phyloP scores from a whole-genome alignment of 2,888 invertebrate genomes.

The Nemotelus nigrinus region DNA sequence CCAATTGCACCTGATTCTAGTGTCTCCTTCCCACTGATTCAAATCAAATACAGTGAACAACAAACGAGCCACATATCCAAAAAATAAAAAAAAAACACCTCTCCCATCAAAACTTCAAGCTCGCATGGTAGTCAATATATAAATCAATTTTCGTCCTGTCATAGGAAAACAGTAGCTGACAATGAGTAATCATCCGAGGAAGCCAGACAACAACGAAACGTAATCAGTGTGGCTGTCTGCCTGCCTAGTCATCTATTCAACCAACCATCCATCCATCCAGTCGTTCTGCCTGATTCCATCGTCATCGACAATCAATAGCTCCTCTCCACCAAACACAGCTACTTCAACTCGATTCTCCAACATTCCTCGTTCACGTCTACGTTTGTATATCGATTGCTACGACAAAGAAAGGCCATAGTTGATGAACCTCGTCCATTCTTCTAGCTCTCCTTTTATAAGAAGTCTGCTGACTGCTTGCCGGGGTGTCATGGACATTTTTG shows the following conservation, averaged over 20 bases:
- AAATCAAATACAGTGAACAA: background rate
- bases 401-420: background rate
- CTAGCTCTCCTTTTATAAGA: background rate
- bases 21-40: background rate
- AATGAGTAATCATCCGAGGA: conserved; percentile 48
- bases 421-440: conserved; percentile 10
- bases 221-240: conserved; percentile 45
- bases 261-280: background rate
- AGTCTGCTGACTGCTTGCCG: background rate
- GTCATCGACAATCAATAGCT: too few species aligned
- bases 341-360: too few species aligned
- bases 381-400: background rate
- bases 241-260: conserved; percentile 23
- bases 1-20: background rate
- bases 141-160: conserved; percentile 49
- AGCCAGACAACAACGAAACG: conserved; percentile 47
- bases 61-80: background rate
- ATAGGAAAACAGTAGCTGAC: conserved; percentile 49
- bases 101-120: background rate
- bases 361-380: background rate
- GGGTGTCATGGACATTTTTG: conserved; percentile 1
- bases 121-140: conserved; percentile 37
- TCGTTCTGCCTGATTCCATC: background rate
- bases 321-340: too few species aligned
- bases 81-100: background rate